A percentile compares a stretch with the other conserved stretches of the same genome.
Evolutionary conservation across 2,113 vertebrate species (phyloP).

Genomic region (Lepus europaeus): DNA sequence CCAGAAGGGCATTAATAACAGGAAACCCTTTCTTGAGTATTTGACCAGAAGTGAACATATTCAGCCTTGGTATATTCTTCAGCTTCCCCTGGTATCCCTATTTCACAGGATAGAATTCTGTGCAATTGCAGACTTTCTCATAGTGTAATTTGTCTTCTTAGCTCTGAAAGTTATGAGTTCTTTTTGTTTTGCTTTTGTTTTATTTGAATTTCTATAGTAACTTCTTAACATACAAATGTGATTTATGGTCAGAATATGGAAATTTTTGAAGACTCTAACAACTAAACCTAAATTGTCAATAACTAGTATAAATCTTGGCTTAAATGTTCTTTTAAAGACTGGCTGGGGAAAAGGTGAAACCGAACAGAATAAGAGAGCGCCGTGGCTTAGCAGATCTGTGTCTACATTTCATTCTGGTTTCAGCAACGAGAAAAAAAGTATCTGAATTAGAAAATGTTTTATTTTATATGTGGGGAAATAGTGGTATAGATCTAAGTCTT

Average conservation of each 20-base stretch:
- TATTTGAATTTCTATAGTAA: conserved; percentile 45
- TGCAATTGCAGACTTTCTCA: background rate
- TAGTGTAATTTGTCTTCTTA: background rate
- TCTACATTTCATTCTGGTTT: conserved; percentile 12
- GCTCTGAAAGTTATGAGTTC: background rate
- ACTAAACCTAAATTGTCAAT: conserved; percentile 38
- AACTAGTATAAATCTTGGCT: conserved; percentile 27
- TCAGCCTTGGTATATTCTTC: conserved; percentile 41
- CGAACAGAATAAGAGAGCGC: background rate
- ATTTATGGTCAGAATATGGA: conserved; percentile 42
- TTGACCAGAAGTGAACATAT: conserved; percentile 52
- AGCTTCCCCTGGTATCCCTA: conserved; percentile 16
- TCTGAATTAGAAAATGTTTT: conserved; percentile 56
- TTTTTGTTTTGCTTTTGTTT: conserved; percentile 16
- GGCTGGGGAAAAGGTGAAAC: background rate
- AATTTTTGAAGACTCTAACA: conserved; percentile 55
- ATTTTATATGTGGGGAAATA: conserved; percentile 48
- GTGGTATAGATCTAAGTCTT: background rate
- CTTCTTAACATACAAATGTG: background rate
- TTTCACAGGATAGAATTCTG: conserved; percentile 59
- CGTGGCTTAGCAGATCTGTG: background rate
- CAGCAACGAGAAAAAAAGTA: background rate
- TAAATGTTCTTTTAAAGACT: conserved; percentile 51
- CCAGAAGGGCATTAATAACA: conserved; percentile 46
- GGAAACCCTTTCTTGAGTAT: conserved; percentile 33